Base-by-base conservation (phyloP, 2,888 invertebrate genomes). In the Tortricodes alternella region DNA sequence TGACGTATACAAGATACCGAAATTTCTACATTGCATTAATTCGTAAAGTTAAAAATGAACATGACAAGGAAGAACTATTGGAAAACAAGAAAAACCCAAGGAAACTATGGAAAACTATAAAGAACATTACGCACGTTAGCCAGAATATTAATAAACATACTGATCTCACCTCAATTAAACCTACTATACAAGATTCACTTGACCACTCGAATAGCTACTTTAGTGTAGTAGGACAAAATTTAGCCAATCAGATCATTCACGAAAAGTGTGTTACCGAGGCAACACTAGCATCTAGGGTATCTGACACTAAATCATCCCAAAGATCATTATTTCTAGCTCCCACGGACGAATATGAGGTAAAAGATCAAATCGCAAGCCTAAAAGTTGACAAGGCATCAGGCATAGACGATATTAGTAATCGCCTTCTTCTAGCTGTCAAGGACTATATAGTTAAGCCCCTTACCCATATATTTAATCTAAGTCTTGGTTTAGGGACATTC, bases 281-380 rank as follows among this genome's bases (percentile, higher is more conserved):
- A n/a, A 0, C 11, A 0, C 15, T 59, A 2, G 59, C 60, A 1
- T 13, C 29, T 0, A 32, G 38, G 13, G 41, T 59, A 1, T 1
- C 13, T 0, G 9, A 9, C 8, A 6, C 15, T 2, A 13, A 15
- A 1, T 13, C 44, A 0, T 37, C 27, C 1, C 2, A 32, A 1
- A 9, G 43, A 3, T 64, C 62, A 0, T 53, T 64, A 7, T 61
- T 61, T 19, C 16, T 64, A 34, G 1, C 21, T 5, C 61, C 64
- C 0, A 64, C 60, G 2, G 55, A 61, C 34, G 19, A 35, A 6
- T 1, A 2, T 11, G 59, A 62, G 53, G 38, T 60, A 1, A 24
- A 50, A 0, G 18, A 11, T 1, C 11, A 53, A 0, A 62, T 64
- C 13, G 8, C 19, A 2, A 18, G 13, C 1, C 18, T 65, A n/a